phyloP scores from a whole-genome alignment of 2,113 vertebrate genomes.

The Bothrops jararaca region DNA sequence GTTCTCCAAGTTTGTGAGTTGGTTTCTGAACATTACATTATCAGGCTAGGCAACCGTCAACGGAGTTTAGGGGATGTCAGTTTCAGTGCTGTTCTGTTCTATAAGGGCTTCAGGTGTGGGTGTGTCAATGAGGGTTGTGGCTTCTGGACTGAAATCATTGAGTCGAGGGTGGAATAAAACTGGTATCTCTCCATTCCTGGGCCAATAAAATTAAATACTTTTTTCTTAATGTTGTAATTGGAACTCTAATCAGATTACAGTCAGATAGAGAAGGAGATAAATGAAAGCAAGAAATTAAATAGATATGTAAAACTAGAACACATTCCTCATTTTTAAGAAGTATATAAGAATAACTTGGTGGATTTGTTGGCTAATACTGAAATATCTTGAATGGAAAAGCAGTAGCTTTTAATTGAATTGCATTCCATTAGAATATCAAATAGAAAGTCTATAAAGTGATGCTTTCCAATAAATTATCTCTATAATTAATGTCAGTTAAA shows the following conservation, averaged over 20 bases:
- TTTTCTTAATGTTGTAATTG: background rate
- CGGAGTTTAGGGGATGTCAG: no score
- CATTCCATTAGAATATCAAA: conserved; percentile 29
- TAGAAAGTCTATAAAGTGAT: background rate
- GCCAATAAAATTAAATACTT: background rate
- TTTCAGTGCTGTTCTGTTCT: no score
- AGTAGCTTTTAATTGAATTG: conserved; percentile 11
- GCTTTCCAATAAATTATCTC: conserved; percentile 25
- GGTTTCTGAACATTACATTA: no score
- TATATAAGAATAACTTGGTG: conserved; percentile 26
- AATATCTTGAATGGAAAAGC: conserved; percentile 19
- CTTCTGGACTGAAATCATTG: background rate
- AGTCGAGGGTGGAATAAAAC: background rate
- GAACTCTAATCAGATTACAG: background rate
- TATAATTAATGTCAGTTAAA: background rate
- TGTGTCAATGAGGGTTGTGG: background rate
- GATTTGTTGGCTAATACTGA: conserved; percentile 26
- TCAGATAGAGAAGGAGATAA: background rate
- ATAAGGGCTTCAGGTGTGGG: no score
- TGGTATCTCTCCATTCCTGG: background rate
- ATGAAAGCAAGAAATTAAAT: background rate
- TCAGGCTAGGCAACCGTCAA: no score
- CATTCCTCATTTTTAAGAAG: background rate
- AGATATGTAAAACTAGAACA: background rate
- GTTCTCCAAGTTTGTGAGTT: no score